Evolutionary conservation across 2,888 invertebrate species (phyloP), one percentile per base, ranked within the genome.

Genomic region (Phalangium opilio): DNA sequence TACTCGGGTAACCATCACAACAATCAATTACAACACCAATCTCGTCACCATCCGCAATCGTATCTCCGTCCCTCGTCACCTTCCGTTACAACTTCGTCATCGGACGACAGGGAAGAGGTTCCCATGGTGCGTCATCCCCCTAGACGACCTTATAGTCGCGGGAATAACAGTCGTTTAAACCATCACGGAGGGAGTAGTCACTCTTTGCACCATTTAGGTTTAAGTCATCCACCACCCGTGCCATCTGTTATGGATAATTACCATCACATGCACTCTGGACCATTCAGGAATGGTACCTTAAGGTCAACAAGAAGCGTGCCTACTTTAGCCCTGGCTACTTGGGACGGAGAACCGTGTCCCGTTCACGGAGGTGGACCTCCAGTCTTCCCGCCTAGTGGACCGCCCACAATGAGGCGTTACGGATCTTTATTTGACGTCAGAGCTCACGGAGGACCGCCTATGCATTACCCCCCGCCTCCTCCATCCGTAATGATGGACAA

Each of bases 301-400:
- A 48, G 57, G 34, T 57, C 57, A 3, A 55, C 55, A 1, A 49
- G 55, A 44, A 56, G 56, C 41, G 56, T 56, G 2, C 57, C 57
- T 12, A 53, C 54, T 18, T 19, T 57, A 12, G 57, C 55, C 14
- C 33, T 56, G 39, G 51, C 54, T 4, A 53, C 53, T 10, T 50
- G 53, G 52, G 54, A 57, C 15, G 56, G 57, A 7, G 56, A 57
- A 41, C 52, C 53, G 3, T 57, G 57, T 43, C 57, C 57, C 1
- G 55, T 57, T 4, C 57, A 57, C 41, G 57, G 57, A 4, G 38
- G 38, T 14, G 53, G 55, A 7, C 38, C 50, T 12, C 46, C 50
- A 2, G 27, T 50, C 3, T 51, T 46, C 19, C 48, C 45, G 18
- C 52, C 50, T 14, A 47, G 45, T 2, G 42, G 43, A n/a, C 45